Evolutionary conservation across 2,888 invertebrate genomes (phyloP).

Genomic region (Xestia xanthographa): DNA sequence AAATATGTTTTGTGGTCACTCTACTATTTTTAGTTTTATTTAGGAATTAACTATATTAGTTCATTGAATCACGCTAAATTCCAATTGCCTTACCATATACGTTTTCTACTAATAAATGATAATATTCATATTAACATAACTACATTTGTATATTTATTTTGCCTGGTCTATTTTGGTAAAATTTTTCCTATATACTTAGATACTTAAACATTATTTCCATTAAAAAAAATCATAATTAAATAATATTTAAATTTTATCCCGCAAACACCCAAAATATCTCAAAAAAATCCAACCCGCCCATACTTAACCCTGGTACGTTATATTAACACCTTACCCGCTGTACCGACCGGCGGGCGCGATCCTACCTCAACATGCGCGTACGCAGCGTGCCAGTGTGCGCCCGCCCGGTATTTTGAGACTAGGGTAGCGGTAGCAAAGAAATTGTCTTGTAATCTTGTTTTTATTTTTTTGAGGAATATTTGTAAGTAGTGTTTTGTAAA

Average conservation of each 20-base stretch:
- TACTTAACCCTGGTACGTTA: constrained; percentile 45
- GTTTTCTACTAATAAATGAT: too few relatives aligned
- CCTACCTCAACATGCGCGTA: constrained; percentile 77
- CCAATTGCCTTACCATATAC: not conserved
- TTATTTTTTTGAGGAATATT: not conserved
- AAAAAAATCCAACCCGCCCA: constrained; percentile 4
- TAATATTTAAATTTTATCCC: not conserved
- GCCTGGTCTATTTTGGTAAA: too few relatives aligned
- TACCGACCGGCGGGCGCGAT: constrained; percentile 65
- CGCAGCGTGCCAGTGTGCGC: constrained; percentile 71
- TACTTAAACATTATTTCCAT: not conserved
- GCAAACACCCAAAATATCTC: not conserved
- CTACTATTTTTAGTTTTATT: constrained; percentile 8
- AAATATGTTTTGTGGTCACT: not conserved
- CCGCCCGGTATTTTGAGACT: constrained; percentile 84
- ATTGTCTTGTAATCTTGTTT: not conserved
- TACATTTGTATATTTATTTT: too few relatives aligned
- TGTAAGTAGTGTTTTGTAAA: too few relatives aligned
- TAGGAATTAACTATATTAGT: not conserved
- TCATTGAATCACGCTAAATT: not conserved
- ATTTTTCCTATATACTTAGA: not conserved
- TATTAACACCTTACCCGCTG: constrained; percentile 61
- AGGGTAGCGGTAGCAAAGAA: constrained; percentile 74
- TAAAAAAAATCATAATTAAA: too few relatives aligned
- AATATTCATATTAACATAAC: too few relatives aligned